Evolutionary conservation across 30 jellyfish, hydroid and myxozoan species (phyloP).

Genomic region (Rhopilema esculentum): DNA sequence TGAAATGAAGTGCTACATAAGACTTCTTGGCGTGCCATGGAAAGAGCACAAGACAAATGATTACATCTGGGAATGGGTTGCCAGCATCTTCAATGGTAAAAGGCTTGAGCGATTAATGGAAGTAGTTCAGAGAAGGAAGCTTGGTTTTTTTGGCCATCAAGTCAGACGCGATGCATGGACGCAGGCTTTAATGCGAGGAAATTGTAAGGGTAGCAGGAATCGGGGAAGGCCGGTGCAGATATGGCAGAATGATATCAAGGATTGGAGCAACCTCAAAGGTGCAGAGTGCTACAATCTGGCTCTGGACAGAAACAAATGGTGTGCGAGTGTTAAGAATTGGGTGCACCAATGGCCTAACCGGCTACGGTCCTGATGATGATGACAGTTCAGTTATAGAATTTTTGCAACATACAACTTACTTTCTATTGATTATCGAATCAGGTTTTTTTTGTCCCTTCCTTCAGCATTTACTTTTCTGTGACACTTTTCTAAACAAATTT

Average conservation of each 20-base stretch:
- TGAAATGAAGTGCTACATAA: constrained; percentile 8
- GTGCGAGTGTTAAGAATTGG: not conserved
- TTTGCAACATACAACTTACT: no score
- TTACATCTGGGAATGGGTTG: not conserved
- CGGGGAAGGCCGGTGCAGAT: constrained; percentile 10
- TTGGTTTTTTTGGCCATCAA: not conserved
- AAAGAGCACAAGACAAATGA: constrained; percentile 5
- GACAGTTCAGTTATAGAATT: no score
- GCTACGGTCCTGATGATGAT: constrained; percentile 5
- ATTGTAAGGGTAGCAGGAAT: constrained; percentile 6
- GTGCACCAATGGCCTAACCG: constrained; percentile 9
- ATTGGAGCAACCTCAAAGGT: not conserved
- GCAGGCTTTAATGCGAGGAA: not conserved
- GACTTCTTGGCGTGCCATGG: not conserved
- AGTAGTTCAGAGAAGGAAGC: not conserved
- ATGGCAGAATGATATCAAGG: constrained; percentile 7
- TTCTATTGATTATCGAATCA: no score
- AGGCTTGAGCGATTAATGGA: constrained; percentile 1
- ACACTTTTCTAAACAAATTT: no score
- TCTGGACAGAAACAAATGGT: not conserved
- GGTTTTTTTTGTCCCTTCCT: no score
- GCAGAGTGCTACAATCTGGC: not conserved
- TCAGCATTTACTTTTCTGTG: no score
- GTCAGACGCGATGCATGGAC: constrained; percentile 17
- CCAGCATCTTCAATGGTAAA: not conserved